Conservation (phyloP, 2,888 invertebrate species). For the Dasypolia templi region DNA sequence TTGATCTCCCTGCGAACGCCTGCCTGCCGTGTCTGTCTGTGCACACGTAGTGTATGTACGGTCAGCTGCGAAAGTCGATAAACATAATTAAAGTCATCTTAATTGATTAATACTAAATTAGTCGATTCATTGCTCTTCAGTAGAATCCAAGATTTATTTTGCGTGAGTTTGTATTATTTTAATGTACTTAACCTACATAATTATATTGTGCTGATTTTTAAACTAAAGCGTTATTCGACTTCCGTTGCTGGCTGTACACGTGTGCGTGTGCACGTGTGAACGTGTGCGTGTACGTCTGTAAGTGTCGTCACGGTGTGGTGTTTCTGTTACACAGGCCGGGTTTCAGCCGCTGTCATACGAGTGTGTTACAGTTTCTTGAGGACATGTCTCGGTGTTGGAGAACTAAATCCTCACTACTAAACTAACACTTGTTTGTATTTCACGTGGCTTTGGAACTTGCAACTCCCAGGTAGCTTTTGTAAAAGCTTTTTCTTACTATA, state of each 20-base stretch:
- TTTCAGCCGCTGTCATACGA: slow-evolving; percentile 18
- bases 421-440: not conserved
- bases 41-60: not conserved
- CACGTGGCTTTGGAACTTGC: not conserved
- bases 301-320: slow-evolving; percentile 11
- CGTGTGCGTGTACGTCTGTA: not conserved
- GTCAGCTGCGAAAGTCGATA: not conserved
- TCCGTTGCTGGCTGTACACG: not conserved
- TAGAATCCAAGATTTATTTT: not conserved
- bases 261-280: not conserved
- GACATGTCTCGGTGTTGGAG: not conserved
- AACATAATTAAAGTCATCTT: not conserved
- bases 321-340: slow-evolving; percentile 18
- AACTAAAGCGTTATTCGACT: not conserved
- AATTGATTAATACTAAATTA: not conserved
- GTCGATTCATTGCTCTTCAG: not conserved
- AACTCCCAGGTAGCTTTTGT: not conserved
- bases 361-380: slow-evolving; percentile 25
- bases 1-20: slow-evolving; percentile 53
- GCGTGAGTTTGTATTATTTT: not conserved
- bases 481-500: not conserved
- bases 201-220: not conserved
- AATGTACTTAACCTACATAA: too few relatives aligned
- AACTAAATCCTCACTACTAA: slow-evolving; percentile 15
- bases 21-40: slow-evolving; percentile 19